Base-by-base conservation (phyloP, 2,797 vertebrate genomes). In the Myotis planiceps region DNA sequence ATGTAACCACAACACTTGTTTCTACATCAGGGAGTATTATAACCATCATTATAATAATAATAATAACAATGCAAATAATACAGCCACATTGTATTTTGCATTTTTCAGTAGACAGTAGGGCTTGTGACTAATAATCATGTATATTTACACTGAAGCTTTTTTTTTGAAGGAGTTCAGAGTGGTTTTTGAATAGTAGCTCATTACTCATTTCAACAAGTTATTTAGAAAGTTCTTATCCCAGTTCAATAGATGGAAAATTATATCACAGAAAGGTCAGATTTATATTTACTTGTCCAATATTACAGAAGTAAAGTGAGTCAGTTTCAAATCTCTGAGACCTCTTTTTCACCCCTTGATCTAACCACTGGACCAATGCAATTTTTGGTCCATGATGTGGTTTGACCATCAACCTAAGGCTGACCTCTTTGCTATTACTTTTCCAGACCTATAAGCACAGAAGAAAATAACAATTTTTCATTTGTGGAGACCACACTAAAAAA, bases 161-260 rank as follows among this genome's bases (percentile, higher is more conserved):
- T n/a, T 86, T 29, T 83, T 83, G 78, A 82, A 89, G 55, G 47
- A 96, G 32, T 85, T 94, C 39, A 72, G 82, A 82, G 21, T 84
- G 42, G 45, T 91, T 97, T 96, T 92, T 0, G 1, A 95, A 95
- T 75, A 89, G 66, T 81, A 94, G n/a, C 84, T 95, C 96, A 97
- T 97, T 97, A 96, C 97, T 97, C 96, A 95, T 95, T 93, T 93
- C 93, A 94, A 88, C 82, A 87, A 96, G 92, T 95, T 95, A 94
- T 74, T 85, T 92, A 75, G 82, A 95, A 97, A 96, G 90, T 95
- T 95, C 95, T 97, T 96, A 91, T 92, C 81, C 60, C 88, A 92
- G 71, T 83, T 97, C 92, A 97, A 92, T 89, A 98, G 95, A 95
- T 94, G 78, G 74, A 95, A 97, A 96, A 97, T 93, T 95, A 45